Base-by-base conservation (phyloP, 2,797 vertebrate species). In the Anguilla pacifica region DNA sequence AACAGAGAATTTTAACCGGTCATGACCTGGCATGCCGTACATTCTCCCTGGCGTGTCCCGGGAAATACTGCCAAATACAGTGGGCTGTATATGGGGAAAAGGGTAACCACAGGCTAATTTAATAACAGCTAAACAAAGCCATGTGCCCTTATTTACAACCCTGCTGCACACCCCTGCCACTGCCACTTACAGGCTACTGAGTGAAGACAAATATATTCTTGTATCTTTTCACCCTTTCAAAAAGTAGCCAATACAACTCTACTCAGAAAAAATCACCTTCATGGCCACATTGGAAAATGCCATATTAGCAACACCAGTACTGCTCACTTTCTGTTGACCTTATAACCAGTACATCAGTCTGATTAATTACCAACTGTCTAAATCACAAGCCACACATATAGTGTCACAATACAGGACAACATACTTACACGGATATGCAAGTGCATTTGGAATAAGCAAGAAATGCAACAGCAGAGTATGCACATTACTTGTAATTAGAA, bases 101-200 rank as follows among this genome's bases (percentile, higher is more conserved):
- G 67, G n/a, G n/a, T 28, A 17, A 11, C 31, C 15, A 39, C 31
- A 2, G 1, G 31, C 72, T 77, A 77, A 77, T 77, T 39, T 39
- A 43, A 77, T 31, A 19, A 81, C 7, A 25, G 43, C 43, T 22
- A 81, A 49, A 81, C 77, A 81, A 81, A 81, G 43, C 77, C 77
- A 81, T 49, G 43, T 51, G 77, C 22, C 46, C 43, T 81, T 25
- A 43, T 49, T 81, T 81, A 81, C 77, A 81, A 77, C 31, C 77
- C 46, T 9, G 19, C 43, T 19, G 10, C 46, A 51, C 19, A 81
- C 10, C 19, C 39, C 19, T 35, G 19, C 10, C 77, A 22, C 77
- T 49, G 43, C 4, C 25, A 25, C 35, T 43, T 19, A 25, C 35
- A 43, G 15, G 19, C 35, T n/a, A n/a, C 64, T 22, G 1, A 61